These are phyloP conservation scores for Heloderma charlesbogerti DNA, from an alignment of 2,113 vertebrate genomes.

Conservation along the genomic window DNA sequence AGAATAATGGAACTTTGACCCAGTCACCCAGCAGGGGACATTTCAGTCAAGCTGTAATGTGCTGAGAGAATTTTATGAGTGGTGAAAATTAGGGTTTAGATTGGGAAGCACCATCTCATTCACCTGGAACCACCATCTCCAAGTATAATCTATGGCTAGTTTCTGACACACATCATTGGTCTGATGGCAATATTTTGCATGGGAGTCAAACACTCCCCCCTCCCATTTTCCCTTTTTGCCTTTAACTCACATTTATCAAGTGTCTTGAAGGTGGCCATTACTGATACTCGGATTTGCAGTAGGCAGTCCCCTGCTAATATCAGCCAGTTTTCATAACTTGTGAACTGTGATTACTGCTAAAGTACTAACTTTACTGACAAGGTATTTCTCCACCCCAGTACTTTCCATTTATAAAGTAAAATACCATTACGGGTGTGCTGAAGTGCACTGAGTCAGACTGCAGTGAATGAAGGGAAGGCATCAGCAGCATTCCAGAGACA, in stretches of 20 bases:
- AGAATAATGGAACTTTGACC: background rate
- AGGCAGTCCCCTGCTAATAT: background rate
- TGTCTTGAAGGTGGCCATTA: background rate
- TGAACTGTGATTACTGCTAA: background rate
- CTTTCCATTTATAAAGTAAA: background rate
- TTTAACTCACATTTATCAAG: background rate
- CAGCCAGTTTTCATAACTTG: background rate
- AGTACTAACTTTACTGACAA: too few species aligned
- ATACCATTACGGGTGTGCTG: background rate
- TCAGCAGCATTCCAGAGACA: too few species aligned
- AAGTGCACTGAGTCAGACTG: too few species aligned
- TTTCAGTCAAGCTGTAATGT: background rate
- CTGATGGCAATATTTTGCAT: background rate
- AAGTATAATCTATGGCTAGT: background rate
- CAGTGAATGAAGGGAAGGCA: too few species aligned
- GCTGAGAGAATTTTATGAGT: background rate
- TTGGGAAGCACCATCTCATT: background rate
- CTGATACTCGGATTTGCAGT: background rate
- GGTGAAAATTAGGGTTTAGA: background rate
- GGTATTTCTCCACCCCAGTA: background rate
- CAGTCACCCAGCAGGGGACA: slow-evolving; percentile 1
- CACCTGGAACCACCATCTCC: background rate
- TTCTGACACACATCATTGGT: background rate
- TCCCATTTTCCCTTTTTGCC: background rate
- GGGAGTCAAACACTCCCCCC: rapidly evolving